phyloP scores from a whole-genome alignment of 2,113 vertebrate genomes.

The Smithornis capensis region DNA sequence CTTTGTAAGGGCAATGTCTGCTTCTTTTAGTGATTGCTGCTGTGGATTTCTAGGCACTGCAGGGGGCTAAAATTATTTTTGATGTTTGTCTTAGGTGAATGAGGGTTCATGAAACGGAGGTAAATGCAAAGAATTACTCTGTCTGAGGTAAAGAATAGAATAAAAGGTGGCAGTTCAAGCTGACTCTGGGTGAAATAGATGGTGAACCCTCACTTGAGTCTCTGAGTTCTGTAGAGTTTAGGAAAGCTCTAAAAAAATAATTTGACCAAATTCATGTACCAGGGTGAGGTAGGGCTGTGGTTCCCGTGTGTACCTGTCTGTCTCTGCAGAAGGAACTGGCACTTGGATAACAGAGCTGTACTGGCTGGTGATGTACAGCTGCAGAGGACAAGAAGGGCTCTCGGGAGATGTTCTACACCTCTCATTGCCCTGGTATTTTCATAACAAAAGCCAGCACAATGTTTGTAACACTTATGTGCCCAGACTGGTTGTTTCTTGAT shows the following conservation, averaged over 20 bases:
- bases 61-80: not conserved
- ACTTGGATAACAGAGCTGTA: too few species aligned
- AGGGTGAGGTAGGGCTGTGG: not conserved
- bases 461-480: not conserved
- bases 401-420: not conserved
- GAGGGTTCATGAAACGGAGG: not conserved
- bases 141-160: not conserved
- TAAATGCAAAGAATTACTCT: not conserved
- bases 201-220: not conserved
- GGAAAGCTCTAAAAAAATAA: too few species aligned
- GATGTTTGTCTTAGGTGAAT: not conserved
- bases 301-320: accelerated
- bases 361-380: accelerated
- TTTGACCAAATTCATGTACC: accelerated
- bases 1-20: not conserved
- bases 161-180: not conserved
- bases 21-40: not conserved
- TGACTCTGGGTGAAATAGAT: not conserved
- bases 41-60: not conserved
- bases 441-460: not conserved
- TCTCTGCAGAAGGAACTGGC: not conserved
- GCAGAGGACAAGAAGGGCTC: not conserved
- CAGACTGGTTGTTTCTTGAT: not conserved
- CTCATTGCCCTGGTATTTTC: not conserved
- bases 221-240: not conserved